Percentiles rank a stretch among this genome's conserved stretches.
Conservation (phyloP, 2,888 invertebrate genomes). For the Andrena bicolor region DNA sequence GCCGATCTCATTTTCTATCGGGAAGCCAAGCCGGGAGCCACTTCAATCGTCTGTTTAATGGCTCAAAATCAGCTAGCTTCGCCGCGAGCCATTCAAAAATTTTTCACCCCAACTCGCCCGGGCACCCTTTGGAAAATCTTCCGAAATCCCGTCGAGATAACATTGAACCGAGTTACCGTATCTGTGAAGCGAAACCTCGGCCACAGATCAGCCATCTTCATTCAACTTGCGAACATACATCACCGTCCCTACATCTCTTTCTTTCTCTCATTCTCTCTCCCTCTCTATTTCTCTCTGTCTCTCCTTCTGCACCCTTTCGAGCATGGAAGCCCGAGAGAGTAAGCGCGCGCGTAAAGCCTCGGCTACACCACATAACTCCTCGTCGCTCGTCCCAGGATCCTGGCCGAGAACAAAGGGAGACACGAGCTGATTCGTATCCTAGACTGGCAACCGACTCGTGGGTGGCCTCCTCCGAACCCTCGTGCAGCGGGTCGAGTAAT, state of each 20-base stretch:
- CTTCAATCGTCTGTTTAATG: slow-evolving; percentile 43
- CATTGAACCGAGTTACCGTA: slow-evolving; percentile 46
- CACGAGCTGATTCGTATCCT: slow-evolving; percentile 46
- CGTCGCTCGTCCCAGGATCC: slow-evolving; percentile 2
- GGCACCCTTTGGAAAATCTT: slow-evolving; percentile 19
- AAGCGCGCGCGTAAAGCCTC: slow-evolving; percentile 15
- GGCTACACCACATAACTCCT: slow-evolving; percentile 37
- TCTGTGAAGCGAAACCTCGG: slow-evolving; percentile 45
- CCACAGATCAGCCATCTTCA: slow-evolving; percentile 64
- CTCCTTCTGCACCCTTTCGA: slow-evolving; percentile 3
- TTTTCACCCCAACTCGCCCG: slow-evolving; percentile 39
- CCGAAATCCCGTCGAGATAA: slow-evolving; percentile 39
- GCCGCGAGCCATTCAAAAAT: slow-evolving; percentile 35
- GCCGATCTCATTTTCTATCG: slow-evolving; percentile 29
- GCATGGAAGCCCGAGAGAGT: not conserved
- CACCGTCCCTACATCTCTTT: slow-evolving; percentile 17
- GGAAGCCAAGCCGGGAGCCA: slow-evolving; percentile 1
- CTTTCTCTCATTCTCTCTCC: too few relatives aligned
- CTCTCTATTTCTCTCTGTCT: too few relatives aligned
- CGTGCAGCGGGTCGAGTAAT: slow-evolving; percentile 17
- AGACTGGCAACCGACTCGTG: slow-evolving; percentile 7
- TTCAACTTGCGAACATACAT: slow-evolving; percentile 60
- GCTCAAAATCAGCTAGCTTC: slow-evolving; percentile 40
- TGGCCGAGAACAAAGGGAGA: slow-evolving; percentile 42
- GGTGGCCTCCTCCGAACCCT: slow-evolving; percentile 1